Percentiles rank a stretch among this genome's conserved stretches.
Conservation (phyloP, 2,888 invertebrate species). For the Junonia oenone region DNA sequence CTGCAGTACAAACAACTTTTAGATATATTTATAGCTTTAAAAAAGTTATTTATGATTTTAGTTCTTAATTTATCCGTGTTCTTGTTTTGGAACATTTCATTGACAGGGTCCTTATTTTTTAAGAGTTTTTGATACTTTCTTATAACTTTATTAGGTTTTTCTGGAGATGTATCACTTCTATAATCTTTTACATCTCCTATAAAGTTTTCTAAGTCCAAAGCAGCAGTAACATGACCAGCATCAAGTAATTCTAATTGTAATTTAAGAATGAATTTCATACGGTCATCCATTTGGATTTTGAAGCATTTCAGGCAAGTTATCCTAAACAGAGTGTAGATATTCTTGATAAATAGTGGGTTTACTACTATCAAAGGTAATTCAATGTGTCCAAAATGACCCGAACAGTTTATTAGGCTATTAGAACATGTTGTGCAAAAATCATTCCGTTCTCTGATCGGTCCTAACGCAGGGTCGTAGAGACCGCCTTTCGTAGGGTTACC, state of each 20-base stretch:
- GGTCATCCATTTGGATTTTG: constrained; percentile 80
- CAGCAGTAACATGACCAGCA: constrained; percentile 85
- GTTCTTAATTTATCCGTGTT: constrained; percentile 71
- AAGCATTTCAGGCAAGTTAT: constrained; percentile 86
- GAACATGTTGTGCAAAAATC: constrained; percentile 91
- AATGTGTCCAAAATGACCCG: constrained; percentile 97
- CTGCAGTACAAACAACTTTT: constrained; percentile 80
- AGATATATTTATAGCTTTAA: constrained; percentile 61
- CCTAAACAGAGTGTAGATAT: constrained; percentile 83
- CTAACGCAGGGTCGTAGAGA: constrained; percentile 93
- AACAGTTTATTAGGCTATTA: constrained; percentile 83
- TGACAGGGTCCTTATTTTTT: constrained; percentile 48
- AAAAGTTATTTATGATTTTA: constrained; percentile 60
- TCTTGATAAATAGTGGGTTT: constrained; percentile 93
- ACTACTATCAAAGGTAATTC: constrained; percentile 92
- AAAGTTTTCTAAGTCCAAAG: constrained; percentile 82
- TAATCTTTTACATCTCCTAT: constrained; percentile 52
- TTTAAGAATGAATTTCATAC: constrained; percentile 78
- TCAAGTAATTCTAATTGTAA: constrained; percentile 86
- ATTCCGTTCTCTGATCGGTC: constrained; percentile 80
- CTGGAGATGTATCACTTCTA: constrained; percentile 57
- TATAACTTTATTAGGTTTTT: constrained; percentile 63
- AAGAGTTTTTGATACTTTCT: constrained; percentile 57
- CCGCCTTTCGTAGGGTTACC: constrained; percentile 91
- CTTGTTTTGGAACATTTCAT: constrained; percentile 61